Base-by-base conservation (phyloP, 1,140 invertebrate species). In the Dinothrombium tinctorium region DNA sequence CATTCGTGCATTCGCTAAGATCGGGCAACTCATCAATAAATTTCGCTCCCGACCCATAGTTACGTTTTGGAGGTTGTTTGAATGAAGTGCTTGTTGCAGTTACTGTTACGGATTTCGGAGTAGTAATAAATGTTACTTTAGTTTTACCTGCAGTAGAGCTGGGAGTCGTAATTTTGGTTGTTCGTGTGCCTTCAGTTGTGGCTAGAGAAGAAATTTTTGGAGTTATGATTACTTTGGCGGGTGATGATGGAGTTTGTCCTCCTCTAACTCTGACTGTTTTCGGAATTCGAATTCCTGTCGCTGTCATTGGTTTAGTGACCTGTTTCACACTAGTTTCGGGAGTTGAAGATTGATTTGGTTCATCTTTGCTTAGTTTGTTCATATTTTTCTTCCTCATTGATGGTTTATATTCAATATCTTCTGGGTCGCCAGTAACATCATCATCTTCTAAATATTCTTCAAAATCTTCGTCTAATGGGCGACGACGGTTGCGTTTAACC, bases 1-100 rank as follows among this genome's bases (percentile, higher is more conserved):
- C 26, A 15, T 33, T 9, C 1, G 50, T 52, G 29, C 51, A 52
- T 19, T 52, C 51, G 19, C 14, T 26, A 2, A 46, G 3, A 11
- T 46, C 45, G 3, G 45, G 45, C 14, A 46, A 20, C 31, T 26
- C 38, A 32, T 46, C 41, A 24, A 46, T 26, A 32, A 43, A 46
- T 40, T 43, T 46, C 11, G 37, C 37, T n/a, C 8, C 17, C 12
- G 31, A 36, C 11, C 28, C 33, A 21, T 35, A 36, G 12, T 26
- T 36, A 15, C 28, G 26, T 21, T 42, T 24, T 4, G 28, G 19
- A 21, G 23, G 35, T 24, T 26, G 26, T 26, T 40, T 36, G 15
- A 32, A 40, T 6, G 21, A 25, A 7, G 37, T 38, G 20, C 14
- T 41, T 4, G 33, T 20, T 6, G 33, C 5, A 9, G 21, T 24